A percentile compares a stretch with the other conserved stretches of the same genome.
These are phyloP conservation scores for Cloeon dipterum DNA, from an alignment of 2,888 invertebrate genomes.

Conservation along the genomic window DNA sequence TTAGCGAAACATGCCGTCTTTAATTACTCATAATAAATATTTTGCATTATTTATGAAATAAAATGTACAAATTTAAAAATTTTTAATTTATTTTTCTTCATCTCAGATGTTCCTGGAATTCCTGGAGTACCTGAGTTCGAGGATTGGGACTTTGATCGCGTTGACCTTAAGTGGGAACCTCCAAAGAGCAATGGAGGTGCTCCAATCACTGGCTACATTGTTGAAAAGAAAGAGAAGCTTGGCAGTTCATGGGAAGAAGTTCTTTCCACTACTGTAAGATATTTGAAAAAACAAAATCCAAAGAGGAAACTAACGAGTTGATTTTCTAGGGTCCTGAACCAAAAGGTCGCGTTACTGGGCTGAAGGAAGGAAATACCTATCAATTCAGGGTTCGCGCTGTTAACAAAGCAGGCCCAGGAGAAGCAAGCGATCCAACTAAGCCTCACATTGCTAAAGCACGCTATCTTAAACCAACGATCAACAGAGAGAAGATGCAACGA, in stretches of 20 bases:
- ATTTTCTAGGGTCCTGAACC: constrained; percentile 40
- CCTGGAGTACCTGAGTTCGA: constrained; percentile 68
- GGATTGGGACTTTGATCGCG: constrained; percentile 76
- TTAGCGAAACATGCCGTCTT: neutral
- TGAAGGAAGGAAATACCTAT: constrained; percentile 78
- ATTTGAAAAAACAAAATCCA: too few species aligned
- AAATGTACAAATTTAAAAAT: neutral
- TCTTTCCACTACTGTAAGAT: constrained; percentile 41
- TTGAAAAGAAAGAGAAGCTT: constrained; percentile 72
- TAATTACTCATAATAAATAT: neutral
- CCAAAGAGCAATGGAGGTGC: constrained; percentile 58
- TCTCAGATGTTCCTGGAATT: constrained; percentile 51
- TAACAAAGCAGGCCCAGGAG: constrained; percentile 84
- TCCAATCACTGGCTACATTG: constrained; percentile 61
- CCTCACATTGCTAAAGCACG: constrained; percentile 72
- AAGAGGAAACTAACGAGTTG: constrained; percentile 5
- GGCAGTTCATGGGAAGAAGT: constrained; percentile 62
- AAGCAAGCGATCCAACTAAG: constrained; percentile 72
- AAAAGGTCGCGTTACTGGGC: constrained; percentile 60
- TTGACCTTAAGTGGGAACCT: constrained; percentile 63
- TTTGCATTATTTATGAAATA: neutral
- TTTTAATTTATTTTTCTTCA: constrained; percentile 5
- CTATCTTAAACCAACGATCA: constrained; percentile 80
- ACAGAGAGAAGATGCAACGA: constrained; percentile 76
- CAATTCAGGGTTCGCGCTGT: constrained; percentile 89